Percentiles rank a stretch among this genome's conserved stretches.
phyloP scores from a whole-genome alignment of 2,113 vertebrate genomes.

The Istiophorus platypterus region DNA sequence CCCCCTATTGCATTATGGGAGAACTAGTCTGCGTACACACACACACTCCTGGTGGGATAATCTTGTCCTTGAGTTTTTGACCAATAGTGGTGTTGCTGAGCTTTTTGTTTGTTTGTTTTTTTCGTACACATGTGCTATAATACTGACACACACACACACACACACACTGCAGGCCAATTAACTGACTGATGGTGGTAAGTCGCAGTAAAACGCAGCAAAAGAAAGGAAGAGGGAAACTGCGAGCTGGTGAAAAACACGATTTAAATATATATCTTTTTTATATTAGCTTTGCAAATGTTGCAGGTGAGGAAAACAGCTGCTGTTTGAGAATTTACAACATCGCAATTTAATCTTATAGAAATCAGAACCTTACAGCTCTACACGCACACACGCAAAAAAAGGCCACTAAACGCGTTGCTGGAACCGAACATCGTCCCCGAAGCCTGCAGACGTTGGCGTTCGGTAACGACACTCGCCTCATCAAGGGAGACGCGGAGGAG shows the following conservation, averaged over 20 bases:
- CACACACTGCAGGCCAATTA: too few relatives aligned
- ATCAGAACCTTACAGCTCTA: slow-evolving; percentile 1
- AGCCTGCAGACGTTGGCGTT: not conserved
- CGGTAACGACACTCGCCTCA: too few relatives aligned
- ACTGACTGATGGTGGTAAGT: too few relatives aligned
- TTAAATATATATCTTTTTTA: not conserved
- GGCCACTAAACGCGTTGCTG: not conserved
- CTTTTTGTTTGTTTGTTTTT: too few relatives aligned
- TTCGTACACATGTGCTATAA: too few relatives aligned
- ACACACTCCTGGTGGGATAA: too few relatives aligned
- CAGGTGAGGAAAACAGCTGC: not conserved
- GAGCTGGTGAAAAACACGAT: not conserved
- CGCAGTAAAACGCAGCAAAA: not conserved
- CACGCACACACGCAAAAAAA: not conserved
- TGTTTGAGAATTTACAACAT: slow-evolving; percentile 15
- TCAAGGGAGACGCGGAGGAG: too few relatives aligned
- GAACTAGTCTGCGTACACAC: too few relatives aligned
- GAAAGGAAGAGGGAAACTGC: not conserved
- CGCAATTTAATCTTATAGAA: not conserved
- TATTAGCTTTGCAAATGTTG: not conserved
- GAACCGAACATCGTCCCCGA: not conserved
- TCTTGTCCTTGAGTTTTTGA: not conserved
- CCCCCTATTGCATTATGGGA: too few relatives aligned
- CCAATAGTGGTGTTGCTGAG: not conserved
- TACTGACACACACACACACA: too few relatives aligned